phyloP scores from a whole-genome alignment of 30 jellyfish, hydroid and myxozoan species.

The Nemopilema nomurai region DNA sequence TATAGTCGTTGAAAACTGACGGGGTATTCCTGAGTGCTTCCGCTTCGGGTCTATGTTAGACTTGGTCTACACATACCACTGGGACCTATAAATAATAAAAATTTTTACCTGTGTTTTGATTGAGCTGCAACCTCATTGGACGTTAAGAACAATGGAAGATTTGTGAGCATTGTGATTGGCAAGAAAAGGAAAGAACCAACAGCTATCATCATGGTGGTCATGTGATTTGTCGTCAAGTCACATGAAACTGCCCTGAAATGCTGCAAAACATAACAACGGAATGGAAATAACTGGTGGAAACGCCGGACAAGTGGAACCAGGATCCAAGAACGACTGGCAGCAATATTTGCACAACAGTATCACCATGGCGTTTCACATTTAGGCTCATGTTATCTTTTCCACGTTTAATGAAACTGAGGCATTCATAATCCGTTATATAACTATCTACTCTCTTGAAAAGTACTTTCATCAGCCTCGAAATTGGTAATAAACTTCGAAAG shows the following conservation, averaged over 20 bases:
- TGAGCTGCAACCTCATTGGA: conserved; percentile 16
- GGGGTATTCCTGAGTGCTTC: conserved; percentile 7
- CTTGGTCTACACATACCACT: conserved; percentile 40
- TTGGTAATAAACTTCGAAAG: no score
- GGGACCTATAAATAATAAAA: conserved; percentile 1
- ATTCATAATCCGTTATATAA: no score
- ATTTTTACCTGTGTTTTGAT: conserved; percentile 13
- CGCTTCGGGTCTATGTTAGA: conserved; percentile 50
- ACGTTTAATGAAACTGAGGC: no score
- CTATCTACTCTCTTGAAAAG: no score
- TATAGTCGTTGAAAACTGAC: not conserved
- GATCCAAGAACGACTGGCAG: not conserved
- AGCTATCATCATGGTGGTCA: conserved; percentile 57
- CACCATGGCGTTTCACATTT: not conserved
- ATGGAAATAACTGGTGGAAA: not conserved
- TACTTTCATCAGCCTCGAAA: no score
- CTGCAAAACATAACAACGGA: not conserved
- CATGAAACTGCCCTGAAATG: not conserved
- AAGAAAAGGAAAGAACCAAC: conserved; percentile 8
- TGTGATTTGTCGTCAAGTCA: conserved; percentile 29
- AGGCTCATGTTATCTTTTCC: not conserved
- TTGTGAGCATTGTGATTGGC: conserved; percentile 21
- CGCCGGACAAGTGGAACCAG: not conserved
- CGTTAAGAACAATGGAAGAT: not conserved
- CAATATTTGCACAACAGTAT: not conserved